Percentiles rank a stretch among this genome's conserved stretches.
Conservation (phyloP, 1,140 invertebrate species). For the Steinernema khuongi region DNA sequence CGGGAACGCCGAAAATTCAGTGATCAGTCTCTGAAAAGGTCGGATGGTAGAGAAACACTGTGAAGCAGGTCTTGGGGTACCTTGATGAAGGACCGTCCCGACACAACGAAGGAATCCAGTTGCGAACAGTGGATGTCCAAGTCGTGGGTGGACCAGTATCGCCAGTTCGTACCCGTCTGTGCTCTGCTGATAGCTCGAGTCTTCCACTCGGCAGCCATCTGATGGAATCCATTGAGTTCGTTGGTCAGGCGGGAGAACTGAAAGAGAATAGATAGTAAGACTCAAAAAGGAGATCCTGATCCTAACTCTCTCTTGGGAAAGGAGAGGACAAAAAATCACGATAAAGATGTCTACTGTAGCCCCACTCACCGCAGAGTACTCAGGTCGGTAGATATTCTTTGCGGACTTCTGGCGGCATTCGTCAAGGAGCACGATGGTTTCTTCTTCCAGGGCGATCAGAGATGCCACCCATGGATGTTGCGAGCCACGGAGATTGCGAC, state of each 20-base stretch:
- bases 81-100: conserved; percentile 21
- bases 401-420: background rate
- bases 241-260: background rate
- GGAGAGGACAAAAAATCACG: too few relatives aligned
- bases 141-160: background rate
- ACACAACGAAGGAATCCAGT: conserved; percentile 24
- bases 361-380: conserved; percentile 3
- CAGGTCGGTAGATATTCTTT: background rate
- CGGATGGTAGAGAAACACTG: background rate
- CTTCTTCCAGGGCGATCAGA: background rate
- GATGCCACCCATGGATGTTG: background rate
- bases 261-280: background rate
- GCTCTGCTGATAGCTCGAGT: background rate
- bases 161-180: background rate
- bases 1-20: conserved; percentile 29
- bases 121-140: conserved; percentile 5
- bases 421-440: background rate
- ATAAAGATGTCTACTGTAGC: too few relatives aligned
- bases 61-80: conserved; percentile 19
- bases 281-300: too few relatives aligned
- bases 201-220: background rate
- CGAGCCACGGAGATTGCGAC: background rate
- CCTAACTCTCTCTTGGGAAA: too few relatives aligned
- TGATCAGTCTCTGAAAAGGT: conserved; percentile 29
- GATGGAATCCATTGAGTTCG: background rate